Percentiles rank a stretch among this genome's conserved stretches.
Evolutionary conservation across 2,888 invertebrate genomes (phyloP).

Genomic region (Drosophila pseudotalamancana): DNA sequence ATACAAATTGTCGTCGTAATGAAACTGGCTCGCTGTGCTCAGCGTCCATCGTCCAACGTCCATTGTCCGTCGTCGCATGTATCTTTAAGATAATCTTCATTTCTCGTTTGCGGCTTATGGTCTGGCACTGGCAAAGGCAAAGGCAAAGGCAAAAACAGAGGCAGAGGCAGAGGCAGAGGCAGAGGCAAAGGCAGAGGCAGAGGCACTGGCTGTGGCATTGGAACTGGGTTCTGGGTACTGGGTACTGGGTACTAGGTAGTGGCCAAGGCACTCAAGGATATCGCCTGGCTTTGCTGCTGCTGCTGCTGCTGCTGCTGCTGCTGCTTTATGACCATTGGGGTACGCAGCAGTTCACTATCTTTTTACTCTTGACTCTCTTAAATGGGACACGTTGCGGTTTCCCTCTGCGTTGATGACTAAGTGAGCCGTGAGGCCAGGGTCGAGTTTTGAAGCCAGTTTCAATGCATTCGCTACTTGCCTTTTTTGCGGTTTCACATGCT

Average conservation of each 20-base stretch:
- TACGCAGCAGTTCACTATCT: slow-evolving; percentile 64
- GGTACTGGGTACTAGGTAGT: too few relatives aligned
- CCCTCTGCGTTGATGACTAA: slow-evolving; percentile 75
- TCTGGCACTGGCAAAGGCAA: slow-evolving; percentile 60
- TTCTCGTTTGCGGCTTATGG: slow-evolving; percentile 79
- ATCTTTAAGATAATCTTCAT: slow-evolving; percentile 79
- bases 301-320: slow-evolving; percentile 30
- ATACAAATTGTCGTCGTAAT: slow-evolving; percentile 58
- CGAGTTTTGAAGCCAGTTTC: slow-evolving; percentile 63
- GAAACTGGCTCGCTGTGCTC: slow-evolving; percentile 58
- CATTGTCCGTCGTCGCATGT: slow-evolving; percentile 58
- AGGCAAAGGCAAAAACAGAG: slow-evolving; percentile 6
- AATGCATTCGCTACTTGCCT: slow-evolving; percentile 67
- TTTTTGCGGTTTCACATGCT: slow-evolving; percentile 64
- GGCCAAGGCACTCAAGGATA: slow-evolving; percentile 73
- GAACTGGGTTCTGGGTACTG: too few relatives aligned
- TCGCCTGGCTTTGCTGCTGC: slow-evolving; percentile 44
- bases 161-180: slow-evolving; percentile 20
- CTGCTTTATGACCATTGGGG: slow-evolving; percentile 69
- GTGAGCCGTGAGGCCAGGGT: slow-evolving; percentile 61
- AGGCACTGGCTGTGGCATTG: slow-evolving; percentile 18
- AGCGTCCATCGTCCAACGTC: slow-evolving; percentile 24
- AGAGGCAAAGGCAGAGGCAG: slow-evolving; percentile 7
- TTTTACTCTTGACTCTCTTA: slow-evolving; percentile 55
- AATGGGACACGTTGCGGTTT: slow-evolving; percentile 78